These are phyloP conservation scores for Physeter macrocephalus DNA, from an alignment of 2,113 vertebrate species.

Conservation along the genomic window DNA sequence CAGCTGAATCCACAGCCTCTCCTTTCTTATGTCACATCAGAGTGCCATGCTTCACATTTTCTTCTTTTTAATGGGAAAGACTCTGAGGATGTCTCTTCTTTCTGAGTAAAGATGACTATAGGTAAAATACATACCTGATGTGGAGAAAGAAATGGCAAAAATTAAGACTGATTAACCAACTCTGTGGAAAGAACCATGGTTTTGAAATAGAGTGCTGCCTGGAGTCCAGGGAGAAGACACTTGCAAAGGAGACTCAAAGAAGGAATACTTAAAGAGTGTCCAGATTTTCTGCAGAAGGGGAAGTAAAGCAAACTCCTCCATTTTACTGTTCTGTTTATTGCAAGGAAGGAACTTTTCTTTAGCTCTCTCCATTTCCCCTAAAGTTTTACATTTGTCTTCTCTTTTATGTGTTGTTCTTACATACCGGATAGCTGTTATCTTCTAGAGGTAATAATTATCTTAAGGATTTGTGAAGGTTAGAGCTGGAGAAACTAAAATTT, in stretches of 20 bases:
- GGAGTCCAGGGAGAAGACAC: not conserved
- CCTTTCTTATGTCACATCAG: not conserved
- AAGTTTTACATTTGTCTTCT: not conserved
- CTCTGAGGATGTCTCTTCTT: slow-evolving; percentile 73
- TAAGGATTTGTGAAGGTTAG: not conserved
- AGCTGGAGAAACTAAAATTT: not conserved
- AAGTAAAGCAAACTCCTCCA: not conserved
- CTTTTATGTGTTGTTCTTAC: not conserved
- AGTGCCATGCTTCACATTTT: slow-evolving; percentile 66
- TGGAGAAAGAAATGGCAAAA: slow-evolving; percentile 63
- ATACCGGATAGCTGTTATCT: not conserved
- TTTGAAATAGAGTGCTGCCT: not conserved
- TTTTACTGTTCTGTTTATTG: not conserved
- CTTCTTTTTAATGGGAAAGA: slow-evolving; percentile 71
- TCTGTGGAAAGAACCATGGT: not conserved
- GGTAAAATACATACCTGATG: slow-evolving; percentile 81
- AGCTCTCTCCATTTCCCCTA: not conserved
- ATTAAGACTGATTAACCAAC: not conserved
- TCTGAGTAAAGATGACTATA: slow-evolving; percentile 77
- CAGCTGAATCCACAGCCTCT: not conserved
- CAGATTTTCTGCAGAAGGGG: not conserved
- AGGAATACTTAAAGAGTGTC: not conserved
- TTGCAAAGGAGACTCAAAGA: not conserved
- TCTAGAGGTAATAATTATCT: not conserved
- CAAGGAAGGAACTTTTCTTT: not conserved